phyloP scores from a whole-genome alignment of 1,140 invertebrate species.

The Aethina tumida region DNA sequence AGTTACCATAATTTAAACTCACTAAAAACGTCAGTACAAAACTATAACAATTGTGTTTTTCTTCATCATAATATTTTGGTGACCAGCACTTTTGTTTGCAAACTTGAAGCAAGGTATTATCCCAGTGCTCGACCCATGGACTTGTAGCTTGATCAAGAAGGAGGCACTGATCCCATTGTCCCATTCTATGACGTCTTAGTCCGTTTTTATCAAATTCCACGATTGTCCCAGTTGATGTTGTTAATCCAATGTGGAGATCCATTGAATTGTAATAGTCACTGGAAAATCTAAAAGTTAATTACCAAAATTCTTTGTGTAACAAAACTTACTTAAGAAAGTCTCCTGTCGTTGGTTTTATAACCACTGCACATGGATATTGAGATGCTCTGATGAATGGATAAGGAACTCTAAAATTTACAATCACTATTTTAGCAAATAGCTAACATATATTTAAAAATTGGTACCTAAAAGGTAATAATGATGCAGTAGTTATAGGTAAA shows the following conservation, averaged over 20 bases:
- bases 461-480: constrained; percentile 62
- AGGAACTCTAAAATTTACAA: constrained; percentile 49
- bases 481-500: constrained; percentile 47
- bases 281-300: constrained; percentile 12
- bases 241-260: constrained; percentile 75
- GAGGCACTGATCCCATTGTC: constrained; percentile 60
- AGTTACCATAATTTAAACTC: constrained; percentile 48
- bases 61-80: constrained; percentile 56
- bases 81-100: constrained; percentile 54
- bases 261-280: constrained; percentile 69
- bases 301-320: constrained; percentile 4
- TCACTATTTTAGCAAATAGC: constrained; percentile 7
- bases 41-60: constrained; percentile 66
- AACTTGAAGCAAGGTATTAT: constrained; percentile 54
- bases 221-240: constrained; percentile 60
- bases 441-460: constrained; percentile 2
- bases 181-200: constrained; percentile 42
- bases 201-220: constrained; percentile 70
- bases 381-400: constrained; percentile 67
- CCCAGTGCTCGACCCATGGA: constrained; percentile 67
- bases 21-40: constrained; percentile 67
- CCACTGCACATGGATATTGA: constrained; percentile 60
- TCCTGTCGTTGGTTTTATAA: constrained; percentile 68
- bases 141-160: constrained; percentile 53
- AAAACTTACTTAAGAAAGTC: constrained; percentile 67